Percentiles rank a stretch among this genome's conserved stretches.
phyloP scores from a whole-genome alignment of 2,888 invertebrate genomes.

The Bombylius discolor region DNA sequence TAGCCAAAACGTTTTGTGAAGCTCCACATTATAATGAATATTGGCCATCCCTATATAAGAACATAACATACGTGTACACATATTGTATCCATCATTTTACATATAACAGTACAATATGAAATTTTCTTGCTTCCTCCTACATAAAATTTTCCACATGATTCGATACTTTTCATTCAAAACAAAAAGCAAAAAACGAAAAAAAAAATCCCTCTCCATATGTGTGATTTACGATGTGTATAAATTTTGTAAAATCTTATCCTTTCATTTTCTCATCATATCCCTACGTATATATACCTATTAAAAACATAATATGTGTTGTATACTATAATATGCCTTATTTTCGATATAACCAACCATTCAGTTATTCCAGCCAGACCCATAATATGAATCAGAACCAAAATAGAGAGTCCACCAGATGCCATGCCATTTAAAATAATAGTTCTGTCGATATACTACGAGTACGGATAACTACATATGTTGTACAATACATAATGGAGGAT shows the following conservation, averaged over 20 bases:
- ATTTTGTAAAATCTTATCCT: neutral
- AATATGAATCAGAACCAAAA: too few relatives aligned
- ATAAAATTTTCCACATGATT: neutral
- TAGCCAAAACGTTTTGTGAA: neutral
- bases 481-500: too few relatives aligned
- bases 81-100: too few relatives aligned
- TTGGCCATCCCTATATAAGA: neutral
- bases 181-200: neutral
- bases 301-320: too few relatives aligned
- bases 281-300: neutral
- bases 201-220: constrained; percentile 3
- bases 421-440: too few relatives aligned
- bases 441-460: too few relatives aligned
- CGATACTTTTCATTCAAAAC: neutral
- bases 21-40: constrained; percentile 8
- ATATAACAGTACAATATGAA: neutral
- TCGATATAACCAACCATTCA: too few relatives aligned
- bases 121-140: neutral
- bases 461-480: too few relatives aligned
- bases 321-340: too few relatives aligned
- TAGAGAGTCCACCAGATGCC: too few relatives aligned
- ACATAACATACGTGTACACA: too few relatives aligned
- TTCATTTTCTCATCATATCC: neutral
- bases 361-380: too few relatives aligned
- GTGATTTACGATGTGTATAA: constrained; percentile 9